A percentile compares a stretch with the other conserved stretches of the same genome.
Conservation (phyloP, 2,888 invertebrate species). For the Pseudococcus longispinus region DNA sequence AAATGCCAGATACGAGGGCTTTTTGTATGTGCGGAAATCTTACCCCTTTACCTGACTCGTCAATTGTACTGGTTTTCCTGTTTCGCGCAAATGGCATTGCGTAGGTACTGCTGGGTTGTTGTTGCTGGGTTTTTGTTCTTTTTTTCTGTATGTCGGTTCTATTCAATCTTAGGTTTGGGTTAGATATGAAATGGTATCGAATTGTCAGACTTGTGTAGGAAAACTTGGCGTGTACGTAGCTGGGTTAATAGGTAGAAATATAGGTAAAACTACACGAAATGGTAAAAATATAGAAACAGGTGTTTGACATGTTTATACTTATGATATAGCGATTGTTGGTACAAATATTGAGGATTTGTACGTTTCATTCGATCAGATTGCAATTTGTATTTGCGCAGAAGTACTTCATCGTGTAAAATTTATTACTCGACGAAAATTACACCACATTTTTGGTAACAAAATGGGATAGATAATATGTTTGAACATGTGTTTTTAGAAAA, state of each 20-base stretch:
- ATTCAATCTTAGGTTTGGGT: not conserved
- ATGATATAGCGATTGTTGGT: not conserved
- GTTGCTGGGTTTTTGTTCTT: not conserved
- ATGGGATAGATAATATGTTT: not conserved
- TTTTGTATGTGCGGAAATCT: not conserved
- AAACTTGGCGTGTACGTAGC: not conserved
- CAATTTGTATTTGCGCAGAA: not conserved
- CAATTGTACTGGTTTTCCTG: constrained; percentile 17
- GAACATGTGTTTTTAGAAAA: not conserved
- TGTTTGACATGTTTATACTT: not conserved
- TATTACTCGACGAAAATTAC: not conserved
- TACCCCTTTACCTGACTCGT: constrained; percentile 39
- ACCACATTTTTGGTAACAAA: not conserved
- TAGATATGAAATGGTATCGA: not conserved
- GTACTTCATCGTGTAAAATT: not conserved
- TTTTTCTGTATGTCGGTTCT: not conserved
- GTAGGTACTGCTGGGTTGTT: not conserved
- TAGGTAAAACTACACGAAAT: not conserved
- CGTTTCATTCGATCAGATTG: not conserved
- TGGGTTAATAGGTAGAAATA: not conserved
- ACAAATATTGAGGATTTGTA: not conserved
- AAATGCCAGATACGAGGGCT: constrained; percentile 8
- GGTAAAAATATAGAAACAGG: not conserved
- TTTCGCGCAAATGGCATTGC: constrained; percentile 2
- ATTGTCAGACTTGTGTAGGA: not conserved